Percentiles rank a stretch among this genome's conserved stretches.
Conservation (phyloP, 1,140 invertebrate species). For the Hormaphis cornu region DNA sequence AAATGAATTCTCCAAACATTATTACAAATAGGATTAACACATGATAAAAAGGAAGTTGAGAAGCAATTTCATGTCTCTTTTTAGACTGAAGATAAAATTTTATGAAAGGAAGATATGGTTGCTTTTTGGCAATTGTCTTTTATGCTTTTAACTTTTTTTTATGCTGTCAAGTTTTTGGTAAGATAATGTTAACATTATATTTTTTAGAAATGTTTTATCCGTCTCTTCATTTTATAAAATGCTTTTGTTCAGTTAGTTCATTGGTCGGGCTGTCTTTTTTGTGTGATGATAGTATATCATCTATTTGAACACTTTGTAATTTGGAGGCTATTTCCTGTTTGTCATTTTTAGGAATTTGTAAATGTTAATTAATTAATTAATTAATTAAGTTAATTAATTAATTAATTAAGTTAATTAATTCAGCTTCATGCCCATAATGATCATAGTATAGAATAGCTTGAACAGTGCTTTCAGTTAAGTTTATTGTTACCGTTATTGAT, state of each 20-base stretch:
- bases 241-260: conserved; percentile 4
- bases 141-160: neutral
- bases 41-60: neutral
- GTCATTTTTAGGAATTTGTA: neutral
- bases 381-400: too few relatives aligned
- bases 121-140: neutral
- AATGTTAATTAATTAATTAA: too few relatives aligned
- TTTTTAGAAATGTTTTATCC: conserved; percentile 7
- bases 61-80: neutral
- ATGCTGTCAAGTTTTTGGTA: neutral
- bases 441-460: neutral
- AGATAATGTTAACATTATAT: neutral
- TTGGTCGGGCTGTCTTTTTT: neutral
- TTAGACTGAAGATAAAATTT: neutral
- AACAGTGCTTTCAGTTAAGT: neutral
- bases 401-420: too few relatives aligned
- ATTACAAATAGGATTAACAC: neutral
- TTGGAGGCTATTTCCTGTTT: conserved; percentile 16
- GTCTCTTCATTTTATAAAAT: conserved; percentile 9
- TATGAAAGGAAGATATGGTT: neutral
- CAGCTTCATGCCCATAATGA: conserved; percentile 10
- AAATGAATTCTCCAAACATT: neutral
- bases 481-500: neutral
- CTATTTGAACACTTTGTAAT: conserved; percentile 2
- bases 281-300: neutral